Percentiles rank a stretch among this genome's conserved stretches.
These are phyloP conservation scores for Calameuta pallipes DNA, from an alignment of 2,888 invertebrate genomes.

Conservation along the genomic window DNA sequence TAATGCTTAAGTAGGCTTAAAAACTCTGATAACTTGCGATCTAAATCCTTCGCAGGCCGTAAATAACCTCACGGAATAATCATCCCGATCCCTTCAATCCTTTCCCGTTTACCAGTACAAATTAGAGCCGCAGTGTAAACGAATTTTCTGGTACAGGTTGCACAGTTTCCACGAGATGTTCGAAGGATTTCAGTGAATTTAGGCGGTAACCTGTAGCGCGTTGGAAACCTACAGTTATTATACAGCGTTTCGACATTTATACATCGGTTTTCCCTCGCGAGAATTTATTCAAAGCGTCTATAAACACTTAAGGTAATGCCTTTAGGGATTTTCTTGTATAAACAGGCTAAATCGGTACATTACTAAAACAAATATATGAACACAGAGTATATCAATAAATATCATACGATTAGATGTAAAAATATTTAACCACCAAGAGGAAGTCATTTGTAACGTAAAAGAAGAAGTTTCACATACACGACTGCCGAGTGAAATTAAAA, in stretches of 20 bases:
- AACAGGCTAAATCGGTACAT: not conserved
- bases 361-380: not conserved
- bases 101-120: not conserved
- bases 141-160: not conserved
- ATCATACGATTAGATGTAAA: not conserved
- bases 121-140: not conserved
- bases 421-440: not conserved
- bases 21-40: not conserved
- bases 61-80: not conserved
- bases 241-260: not conserved
- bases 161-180: not conserved
- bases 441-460: not conserved
- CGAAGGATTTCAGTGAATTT: not conserved
- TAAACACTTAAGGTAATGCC: not conserved
- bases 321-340: not conserved
- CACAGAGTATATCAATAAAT: not conserved
- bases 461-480: not conserved
- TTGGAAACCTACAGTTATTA: not conserved
- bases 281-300: not conserved
- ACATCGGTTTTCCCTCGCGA: not conserved
- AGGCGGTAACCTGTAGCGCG: not conserved
- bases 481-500: not conserved
- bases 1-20: not conserved
- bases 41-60: too few relatives aligned
- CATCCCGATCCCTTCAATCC: not conserved